These are phyloP conservation scores for Pachydiplax longipennis DNA, from an alignment of 2,888 invertebrate genomes.

Conservation along the genomic window DNA sequence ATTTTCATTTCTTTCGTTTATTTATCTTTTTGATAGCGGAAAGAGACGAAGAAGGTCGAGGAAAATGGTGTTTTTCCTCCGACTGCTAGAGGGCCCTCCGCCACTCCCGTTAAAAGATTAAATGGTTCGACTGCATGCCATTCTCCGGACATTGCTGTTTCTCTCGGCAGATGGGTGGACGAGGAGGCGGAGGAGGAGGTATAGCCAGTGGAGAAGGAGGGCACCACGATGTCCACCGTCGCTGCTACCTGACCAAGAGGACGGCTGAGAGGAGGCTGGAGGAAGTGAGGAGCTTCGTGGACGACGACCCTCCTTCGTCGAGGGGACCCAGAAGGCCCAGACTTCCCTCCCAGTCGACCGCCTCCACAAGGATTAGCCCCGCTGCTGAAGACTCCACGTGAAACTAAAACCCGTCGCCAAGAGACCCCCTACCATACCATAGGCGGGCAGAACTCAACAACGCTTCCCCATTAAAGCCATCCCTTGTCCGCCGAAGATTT, in stretches of 20 bases:
- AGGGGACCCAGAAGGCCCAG: neutral
- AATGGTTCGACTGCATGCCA: neutral
- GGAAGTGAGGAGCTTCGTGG: slow-evolving; percentile 12
- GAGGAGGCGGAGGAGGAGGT: slow-evolving; percentile 44
- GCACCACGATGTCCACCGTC: slow-evolving; percentile 37
- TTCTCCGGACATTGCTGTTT: neutral
- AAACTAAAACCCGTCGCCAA: neutral
- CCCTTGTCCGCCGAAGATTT: too few relatives aligned
- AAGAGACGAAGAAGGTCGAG: too few relatives aligned
- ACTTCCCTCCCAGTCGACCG: slow-evolving; percentile 16
- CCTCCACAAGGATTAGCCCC: slow-evolving; percentile 20
- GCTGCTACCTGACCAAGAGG: slow-evolving; percentile 33
- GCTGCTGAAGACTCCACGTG: slow-evolving; percentile 8
- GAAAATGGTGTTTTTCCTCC: too few relatives aligned
- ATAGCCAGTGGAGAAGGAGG: slow-evolving; percentile 27
- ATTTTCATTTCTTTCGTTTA: too few relatives aligned
- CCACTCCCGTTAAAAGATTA: too few relatives aligned
- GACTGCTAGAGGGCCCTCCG: too few relatives aligned
- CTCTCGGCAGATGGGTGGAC: slow-evolving; percentile 24
- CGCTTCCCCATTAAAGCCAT: too few relatives aligned
- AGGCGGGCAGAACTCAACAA: too few relatives aligned
- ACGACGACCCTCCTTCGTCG: neutral
- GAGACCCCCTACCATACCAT: too few relatives aligned
- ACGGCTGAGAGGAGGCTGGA: neutral
- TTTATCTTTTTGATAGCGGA: too few relatives aligned